A percentile compares a stretch with the other conserved stretches of the same genome.
These are phyloP conservation scores for Urechis unicinctus DNA, from an alignment of 2,888 invertebrate genomes.

Conservation along the genomic window DNA sequence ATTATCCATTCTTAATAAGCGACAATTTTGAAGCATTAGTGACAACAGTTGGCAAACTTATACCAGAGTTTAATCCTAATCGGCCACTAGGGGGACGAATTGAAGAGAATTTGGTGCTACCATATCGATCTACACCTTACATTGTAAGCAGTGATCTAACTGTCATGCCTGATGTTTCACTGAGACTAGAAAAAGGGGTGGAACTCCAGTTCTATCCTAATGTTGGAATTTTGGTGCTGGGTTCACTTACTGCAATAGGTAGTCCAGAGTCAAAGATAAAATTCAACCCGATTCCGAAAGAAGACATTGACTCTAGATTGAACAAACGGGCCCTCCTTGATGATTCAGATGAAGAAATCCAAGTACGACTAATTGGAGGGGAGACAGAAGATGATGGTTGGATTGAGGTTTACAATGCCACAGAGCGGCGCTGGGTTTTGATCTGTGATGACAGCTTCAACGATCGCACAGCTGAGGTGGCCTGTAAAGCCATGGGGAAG, in stretches of 20 bases:
- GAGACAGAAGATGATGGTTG: constrained; percentile 75
- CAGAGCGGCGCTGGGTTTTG: constrained; percentile 93
- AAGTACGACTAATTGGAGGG: constrained; percentile 67
- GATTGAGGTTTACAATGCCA: constrained; percentile 87
- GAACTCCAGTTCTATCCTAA: constrained; percentile 89
- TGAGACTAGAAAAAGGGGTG: constrained; percentile 83
- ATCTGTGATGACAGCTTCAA: constrained; percentile 91
- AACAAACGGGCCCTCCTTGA: not conserved
- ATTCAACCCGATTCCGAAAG: constrained; percentile 13
- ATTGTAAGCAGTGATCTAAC: constrained; percentile 80
- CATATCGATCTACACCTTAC: constrained; percentile 30
- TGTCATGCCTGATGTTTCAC: constrained; percentile 85
- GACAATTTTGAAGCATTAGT: constrained; percentile 26
- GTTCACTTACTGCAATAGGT: constrained; percentile 79
- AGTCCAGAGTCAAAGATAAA: constrained; percentile 31
- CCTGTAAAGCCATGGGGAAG: constrained; percentile 85
- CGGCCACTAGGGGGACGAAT: constrained; percentile 54
- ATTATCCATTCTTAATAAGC: constrained; percentile 76
- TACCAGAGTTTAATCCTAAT: constrained; percentile 27
- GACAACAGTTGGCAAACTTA: constrained; percentile 26
- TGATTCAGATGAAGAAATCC: not conserved
- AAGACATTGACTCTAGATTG: not conserved
- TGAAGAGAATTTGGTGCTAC: constrained; percentile 55
- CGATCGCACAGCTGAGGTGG: constrained; percentile 92
- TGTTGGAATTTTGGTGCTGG: constrained; percentile 90